Evolutionary conservation across 2,797 vertebrate genomes (phyloP).

Genomic region (Todus mexicanus): DNA sequence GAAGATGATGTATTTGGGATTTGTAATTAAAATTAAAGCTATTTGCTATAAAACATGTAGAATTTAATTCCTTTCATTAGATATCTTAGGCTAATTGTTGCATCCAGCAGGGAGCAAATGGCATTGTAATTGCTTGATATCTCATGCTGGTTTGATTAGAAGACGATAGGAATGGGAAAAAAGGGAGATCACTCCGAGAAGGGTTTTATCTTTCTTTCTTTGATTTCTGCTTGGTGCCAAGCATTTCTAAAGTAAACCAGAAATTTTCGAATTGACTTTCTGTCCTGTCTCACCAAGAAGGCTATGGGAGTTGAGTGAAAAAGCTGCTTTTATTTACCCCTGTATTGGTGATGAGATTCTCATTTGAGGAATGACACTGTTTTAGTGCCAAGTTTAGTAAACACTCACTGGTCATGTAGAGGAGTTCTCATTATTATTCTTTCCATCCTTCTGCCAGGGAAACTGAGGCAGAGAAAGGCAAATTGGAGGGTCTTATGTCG

Average conservation of each 20-base stretch:
- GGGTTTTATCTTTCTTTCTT: neutral
- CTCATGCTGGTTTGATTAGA: conserved; percentile 64
- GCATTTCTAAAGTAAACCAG: neutral
- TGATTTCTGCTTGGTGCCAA: neutral
- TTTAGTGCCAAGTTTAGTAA: neutral
- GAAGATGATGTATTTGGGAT: conserved; percentile 64
- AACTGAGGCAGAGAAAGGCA: neutral
- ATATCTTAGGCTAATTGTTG: conserved; percentile 66
- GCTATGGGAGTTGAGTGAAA: neutral
- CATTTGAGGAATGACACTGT: rapidly evolving
- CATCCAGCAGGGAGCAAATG: conserved; percentile 69
- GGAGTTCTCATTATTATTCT: neutral
- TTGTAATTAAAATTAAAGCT: conserved; percentile 72
- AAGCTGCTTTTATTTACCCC: neutral
- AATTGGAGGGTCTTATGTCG: neutral
- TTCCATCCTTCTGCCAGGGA: neutral
- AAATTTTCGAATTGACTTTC: neutral
- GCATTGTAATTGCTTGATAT: conserved; percentile 69
- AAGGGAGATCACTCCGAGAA: neutral
- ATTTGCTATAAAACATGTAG: conserved; percentile 59
- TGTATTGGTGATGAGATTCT: neutral
- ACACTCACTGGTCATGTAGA: neutral
- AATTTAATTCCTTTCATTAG: conserved; percentile 72
- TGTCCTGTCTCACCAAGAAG: neutral
- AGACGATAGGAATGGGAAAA: conserved; percentile 33